Percentiles rank a stretch among this genome's conserved stretches.
phyloP scores from a whole-genome alignment of 2,113 vertebrate genomes.

The Mionectes macconnelli region DNA sequence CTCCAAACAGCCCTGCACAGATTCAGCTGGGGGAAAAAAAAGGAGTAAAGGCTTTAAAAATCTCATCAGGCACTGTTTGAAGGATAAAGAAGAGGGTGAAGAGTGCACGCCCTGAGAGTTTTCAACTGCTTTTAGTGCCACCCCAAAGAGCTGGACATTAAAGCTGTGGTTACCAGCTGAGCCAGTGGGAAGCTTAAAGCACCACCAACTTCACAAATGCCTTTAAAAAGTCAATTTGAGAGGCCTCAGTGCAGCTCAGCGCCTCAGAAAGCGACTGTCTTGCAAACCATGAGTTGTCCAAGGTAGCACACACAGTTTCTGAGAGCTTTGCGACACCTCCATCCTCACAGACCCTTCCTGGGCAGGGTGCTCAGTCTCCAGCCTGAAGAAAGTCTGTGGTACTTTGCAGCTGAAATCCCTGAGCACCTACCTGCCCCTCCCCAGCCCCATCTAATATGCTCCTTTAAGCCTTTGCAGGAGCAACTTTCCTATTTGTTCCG shows the following conservation, averaged over 20 bases:
- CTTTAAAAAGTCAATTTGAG: background rate
- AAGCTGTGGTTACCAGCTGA: background rate
- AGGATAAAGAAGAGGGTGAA: background rate
- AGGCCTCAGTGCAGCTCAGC: rapidly evolving
- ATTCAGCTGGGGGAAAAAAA: background rate
- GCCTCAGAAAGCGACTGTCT: background rate
- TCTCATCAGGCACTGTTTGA: background rate
- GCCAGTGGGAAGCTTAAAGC: background rate
- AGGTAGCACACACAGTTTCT: rapidly evolving
- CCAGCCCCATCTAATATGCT: rapidly evolving
- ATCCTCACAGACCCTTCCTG: background rate
- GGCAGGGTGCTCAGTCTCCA: rapidly evolving
- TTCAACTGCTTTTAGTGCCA: background rate
- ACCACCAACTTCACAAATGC: background rate
- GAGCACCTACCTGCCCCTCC: rapidly evolving
- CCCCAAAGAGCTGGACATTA: rapidly evolving
- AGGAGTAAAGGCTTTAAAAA: background rate
- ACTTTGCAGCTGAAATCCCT: background rate
- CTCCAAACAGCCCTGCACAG: background rate
- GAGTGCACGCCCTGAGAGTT: rapidly evolving
- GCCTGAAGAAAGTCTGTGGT: background rate
- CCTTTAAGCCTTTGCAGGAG: background rate
- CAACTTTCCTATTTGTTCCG: background rate
- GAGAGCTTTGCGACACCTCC: rapidly evolving
- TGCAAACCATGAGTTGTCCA: rapidly evolving